Evolutionary conservation across 1,140 invertebrate genomes (phyloP).

Genomic region (Monochamus saltuarius): DNA sequence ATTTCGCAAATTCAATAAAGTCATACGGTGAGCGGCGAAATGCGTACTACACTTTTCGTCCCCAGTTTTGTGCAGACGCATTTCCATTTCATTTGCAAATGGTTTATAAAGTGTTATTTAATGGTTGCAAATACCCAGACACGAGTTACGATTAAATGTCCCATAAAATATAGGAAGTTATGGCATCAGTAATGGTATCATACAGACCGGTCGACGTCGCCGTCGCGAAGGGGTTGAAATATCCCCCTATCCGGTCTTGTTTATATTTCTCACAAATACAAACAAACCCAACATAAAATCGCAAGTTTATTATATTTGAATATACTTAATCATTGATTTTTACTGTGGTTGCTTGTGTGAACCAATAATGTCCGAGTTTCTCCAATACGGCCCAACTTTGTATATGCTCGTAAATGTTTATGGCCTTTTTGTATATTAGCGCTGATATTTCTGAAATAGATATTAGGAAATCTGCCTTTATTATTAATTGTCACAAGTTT

Average conservation of each 20-base stretch:
- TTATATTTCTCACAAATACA: slow-evolving; percentile 23
- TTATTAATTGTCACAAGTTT: no score
- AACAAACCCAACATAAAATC: slow-evolving; percentile 15
- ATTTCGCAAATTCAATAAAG: not conserved
- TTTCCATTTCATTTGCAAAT: slow-evolving; percentile 39
- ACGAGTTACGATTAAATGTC: slow-evolving; percentile 35
- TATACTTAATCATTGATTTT: not conserved
- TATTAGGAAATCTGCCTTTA: no score
- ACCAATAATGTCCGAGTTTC: no score
- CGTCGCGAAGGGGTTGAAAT: slow-evolving; percentile 15
- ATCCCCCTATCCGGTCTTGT: slow-evolving; percentile 14
- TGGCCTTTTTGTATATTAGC: no score
- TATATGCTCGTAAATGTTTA: no score
- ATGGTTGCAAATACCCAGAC: slow-evolving; percentile 36
- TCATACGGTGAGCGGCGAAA: not conserved
- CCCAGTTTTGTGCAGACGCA: slow-evolving; percentile 25
- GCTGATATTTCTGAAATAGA: no score
- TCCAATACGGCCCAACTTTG: no score
- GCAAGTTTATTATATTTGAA: slow-evolving; percentile 21
- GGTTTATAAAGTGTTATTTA: slow-evolving; percentile 42
- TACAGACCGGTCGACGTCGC: slow-evolving; percentile 28
- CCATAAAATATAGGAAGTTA: slow-evolving; percentile 33
- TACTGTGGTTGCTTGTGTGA: no score
- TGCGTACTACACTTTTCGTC: slow-evolving; percentile 5
- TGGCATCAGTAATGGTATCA: slow-evolving; percentile 34